phyloP scores from a whole-genome alignment of 2,113 vertebrate genomes.

The Rhombomys opimus region DNA sequence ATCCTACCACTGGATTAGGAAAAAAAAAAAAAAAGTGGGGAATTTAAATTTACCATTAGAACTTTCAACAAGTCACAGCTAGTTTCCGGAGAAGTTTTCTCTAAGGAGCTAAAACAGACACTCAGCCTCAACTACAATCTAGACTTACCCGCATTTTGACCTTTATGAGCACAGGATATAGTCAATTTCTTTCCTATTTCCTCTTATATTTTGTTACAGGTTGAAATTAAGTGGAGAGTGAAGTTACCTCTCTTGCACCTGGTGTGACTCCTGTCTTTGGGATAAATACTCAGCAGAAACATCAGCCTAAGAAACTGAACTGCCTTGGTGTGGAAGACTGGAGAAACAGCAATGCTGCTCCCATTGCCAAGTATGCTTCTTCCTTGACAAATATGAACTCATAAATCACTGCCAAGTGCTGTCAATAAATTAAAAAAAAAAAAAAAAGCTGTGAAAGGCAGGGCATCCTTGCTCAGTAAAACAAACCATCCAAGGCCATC shows the following conservation, averaged over 20 bases:
- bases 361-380: too few species aligned
- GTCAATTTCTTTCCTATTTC: neutral
- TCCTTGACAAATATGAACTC: neutral
- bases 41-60: neutral
- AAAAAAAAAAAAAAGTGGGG: neutral
- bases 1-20: neutral
- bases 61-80: neutral
- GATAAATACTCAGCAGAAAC: neutral
- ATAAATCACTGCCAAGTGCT: neutral
- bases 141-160: neutral
- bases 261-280: neutral
- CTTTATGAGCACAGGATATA: neutral
- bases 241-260: neutral
- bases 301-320: neutral
- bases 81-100: neutral
- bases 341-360: neutral
- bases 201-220: neutral
- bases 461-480: neutral
- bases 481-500: neutral
- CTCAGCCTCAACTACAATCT: neutral
- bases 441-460: neutral
- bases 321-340: neutral
- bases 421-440: neutral
- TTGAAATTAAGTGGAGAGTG: neutral
- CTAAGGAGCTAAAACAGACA: neutral